Conservation (phyloP, 2,888 invertebrate species). For the Apodemia mormo region DNA sequence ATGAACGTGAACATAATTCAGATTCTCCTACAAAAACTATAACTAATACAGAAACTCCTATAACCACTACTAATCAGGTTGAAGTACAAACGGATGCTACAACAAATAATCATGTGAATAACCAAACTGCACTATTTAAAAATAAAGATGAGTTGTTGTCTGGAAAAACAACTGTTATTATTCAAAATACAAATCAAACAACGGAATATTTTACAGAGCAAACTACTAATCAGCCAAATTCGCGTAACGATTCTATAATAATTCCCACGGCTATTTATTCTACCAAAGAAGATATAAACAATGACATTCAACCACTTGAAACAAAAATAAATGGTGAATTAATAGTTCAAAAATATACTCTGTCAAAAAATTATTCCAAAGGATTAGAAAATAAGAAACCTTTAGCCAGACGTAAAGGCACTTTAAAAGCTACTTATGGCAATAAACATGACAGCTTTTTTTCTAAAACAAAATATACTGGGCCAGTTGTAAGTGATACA, state of each 20-base stretch:
- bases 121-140: background rate
- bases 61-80: constrained; percentile 26
- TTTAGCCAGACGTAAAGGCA: constrained; percentile 70
- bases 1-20: constrained; percentile 39
- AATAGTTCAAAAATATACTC: constrained; percentile 57
- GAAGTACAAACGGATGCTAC: background rate
- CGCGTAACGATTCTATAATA: constrained; percentile 50
- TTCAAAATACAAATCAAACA: background rate
- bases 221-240: constrained; percentile 13
- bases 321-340: constrained; percentile 57
- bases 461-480: constrained; percentile 41
- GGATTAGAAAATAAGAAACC: constrained; percentile 69
- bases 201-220: background rate
- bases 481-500: constrained; percentile 6
- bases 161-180: background rate
- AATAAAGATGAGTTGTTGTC: background rate
- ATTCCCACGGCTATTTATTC: constrained; percentile 56
- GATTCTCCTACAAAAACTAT: constrained; percentile 21
- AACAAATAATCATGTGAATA: background rate
- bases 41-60: constrained; percentile 29
- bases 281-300: constrained; percentile 50
- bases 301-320: constrained; percentile 54
- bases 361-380: constrained; percentile 48
- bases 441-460: constrained; percentile 70
- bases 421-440: constrained; percentile 76